Evolutionary conservation across 2,113 vertebrate species (phyloP).

Genomic region (Brachypteracias leptosomus): DNA sequence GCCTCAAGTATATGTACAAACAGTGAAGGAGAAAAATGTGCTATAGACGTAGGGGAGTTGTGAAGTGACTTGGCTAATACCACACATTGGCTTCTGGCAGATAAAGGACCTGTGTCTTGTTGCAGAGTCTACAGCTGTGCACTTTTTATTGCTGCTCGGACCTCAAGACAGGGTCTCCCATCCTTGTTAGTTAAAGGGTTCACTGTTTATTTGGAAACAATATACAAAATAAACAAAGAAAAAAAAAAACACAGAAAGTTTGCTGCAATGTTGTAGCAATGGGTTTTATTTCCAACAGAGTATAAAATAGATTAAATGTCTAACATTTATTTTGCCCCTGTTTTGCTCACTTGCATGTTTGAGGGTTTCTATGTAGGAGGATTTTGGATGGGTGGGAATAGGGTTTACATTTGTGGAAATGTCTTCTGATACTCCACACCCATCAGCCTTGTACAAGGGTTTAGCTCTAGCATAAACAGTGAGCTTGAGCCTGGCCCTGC

Average conservation of each 20-base stretch:
- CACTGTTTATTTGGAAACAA: slow-evolving; percentile 18
- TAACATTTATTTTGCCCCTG: not conserved
- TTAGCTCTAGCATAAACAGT: not conserved
- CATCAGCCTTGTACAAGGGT: not conserved
- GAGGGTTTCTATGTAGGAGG: not conserved
- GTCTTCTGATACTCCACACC: not conserved
- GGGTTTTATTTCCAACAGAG: not conserved
- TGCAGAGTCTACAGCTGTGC: not conserved
- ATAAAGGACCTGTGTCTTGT: not conserved
- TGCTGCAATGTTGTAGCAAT: not conserved
- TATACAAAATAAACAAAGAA: not conserved
- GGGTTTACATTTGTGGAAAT: not conserved
- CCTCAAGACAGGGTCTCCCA: slow-evolving; percentile 6
- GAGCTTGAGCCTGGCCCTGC: not conserved
- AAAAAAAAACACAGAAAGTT: not conserved
- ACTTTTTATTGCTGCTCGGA: not conserved
- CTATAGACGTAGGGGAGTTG: not conserved
- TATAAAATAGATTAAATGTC: not conserved
- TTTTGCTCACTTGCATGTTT: not conserved
- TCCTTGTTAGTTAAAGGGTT: not conserved
- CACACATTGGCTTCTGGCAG: not conserved
- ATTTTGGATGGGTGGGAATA: not conserved
- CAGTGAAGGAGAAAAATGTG: not conserved
- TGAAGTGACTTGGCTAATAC: not conserved
- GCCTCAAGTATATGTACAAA: not conserved